Base-by-base conservation (phyloP, 2,888 invertebrate species). In the Apamea sordens region DNA sequence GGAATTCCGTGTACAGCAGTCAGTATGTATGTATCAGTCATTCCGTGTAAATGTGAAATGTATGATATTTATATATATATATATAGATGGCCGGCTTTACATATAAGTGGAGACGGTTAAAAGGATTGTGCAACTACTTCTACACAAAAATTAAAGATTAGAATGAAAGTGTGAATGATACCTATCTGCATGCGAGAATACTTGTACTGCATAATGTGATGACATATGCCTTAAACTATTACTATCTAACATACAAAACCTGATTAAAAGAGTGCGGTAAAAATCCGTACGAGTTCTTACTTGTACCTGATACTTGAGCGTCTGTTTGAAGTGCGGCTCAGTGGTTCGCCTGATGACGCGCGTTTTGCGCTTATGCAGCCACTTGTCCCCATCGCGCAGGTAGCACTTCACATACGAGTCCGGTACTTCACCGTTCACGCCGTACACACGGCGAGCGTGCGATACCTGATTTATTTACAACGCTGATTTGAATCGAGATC, bases 401-500 rank as follows among this genome's bases (percentile, higher is more conserved):
- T 99, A 99, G 87, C 99, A 99, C 96, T 99, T 99, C 76, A 99
- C 99, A 96, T 99, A 99, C 36, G 99, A 99, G 94, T 99, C 99
- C 93, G 98, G 97, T 74, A 98, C 98, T 90, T 98, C 98, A 80
- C 97, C 97, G 91, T 98, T 98, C 77, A 98, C 97, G 76, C 97
- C 97, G 87, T 96, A 96, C 80, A 96, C 96, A 76, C 96, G 95
- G 76, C 96, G 96, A 41, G 96, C 96, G 86, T 96, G 96, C 59
- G 96, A 96, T 79, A 97, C 95, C 97, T 97, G 84, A 32, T 67
- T 79, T 53, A 73, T 76, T 81, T 32, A 73, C 50, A 73, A 71
- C 4, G 65, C 10, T 47, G 2, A 67, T 68, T 56, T 53, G 4
- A 50, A 36, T 15, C 21, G 65, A 28, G n/a, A 56, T 59, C 47